phyloP scores from a whole-genome alignment of 30 jellyfish, hydroid and myxozoan species.

The Aurelia sp. region DNA sequence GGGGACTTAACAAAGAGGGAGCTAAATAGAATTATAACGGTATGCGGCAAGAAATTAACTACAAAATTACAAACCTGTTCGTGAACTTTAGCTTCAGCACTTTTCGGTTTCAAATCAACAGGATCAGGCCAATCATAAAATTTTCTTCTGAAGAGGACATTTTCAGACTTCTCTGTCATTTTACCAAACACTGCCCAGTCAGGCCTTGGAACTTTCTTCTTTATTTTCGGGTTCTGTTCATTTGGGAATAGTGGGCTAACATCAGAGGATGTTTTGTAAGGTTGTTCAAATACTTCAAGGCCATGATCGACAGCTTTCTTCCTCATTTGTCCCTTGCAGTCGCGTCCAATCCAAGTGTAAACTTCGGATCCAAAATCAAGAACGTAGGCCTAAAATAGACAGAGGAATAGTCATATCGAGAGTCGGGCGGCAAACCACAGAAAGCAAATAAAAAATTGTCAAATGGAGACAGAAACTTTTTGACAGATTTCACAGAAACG shows the following conservation, averaged over 20 bases:
- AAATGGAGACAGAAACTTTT: no score
- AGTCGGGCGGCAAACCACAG: no score
- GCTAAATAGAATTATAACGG: no score
- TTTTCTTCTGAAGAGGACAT: conserved; percentile 88
- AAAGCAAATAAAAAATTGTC: no score
- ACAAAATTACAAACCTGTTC: conserved; percentile 59
- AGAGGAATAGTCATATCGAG: no score
- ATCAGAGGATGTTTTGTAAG: conserved; percentile 58
- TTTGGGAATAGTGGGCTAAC: conserved; percentile 86
- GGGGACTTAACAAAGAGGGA: no score
- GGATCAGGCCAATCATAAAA: conserved; percentile 99
- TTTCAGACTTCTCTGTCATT: conserved; percentile 95
- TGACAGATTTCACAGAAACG: no score
- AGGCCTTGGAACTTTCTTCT: conserved; percentile 72
- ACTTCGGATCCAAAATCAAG: conserved; percentile 96
- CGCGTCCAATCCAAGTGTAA: conserved; percentile 93
- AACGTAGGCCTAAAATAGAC: conserved; percentile 84
- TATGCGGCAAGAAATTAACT: no score
- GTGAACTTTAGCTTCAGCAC: conserved; percentile 86
- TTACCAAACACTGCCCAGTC: conserved; percentile 92
- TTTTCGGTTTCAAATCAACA: conserved; percentile 80
- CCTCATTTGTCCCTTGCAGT: conserved; percentile 75
- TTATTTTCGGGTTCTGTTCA: conserved; percentile 48
- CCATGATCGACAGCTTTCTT: conserved; percentile 86
- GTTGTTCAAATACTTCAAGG: conserved; percentile 76